Base-by-base conservation (phyloP, 2,113 vertebrate species). In the Poeciliopsis retropinna region DNA sequence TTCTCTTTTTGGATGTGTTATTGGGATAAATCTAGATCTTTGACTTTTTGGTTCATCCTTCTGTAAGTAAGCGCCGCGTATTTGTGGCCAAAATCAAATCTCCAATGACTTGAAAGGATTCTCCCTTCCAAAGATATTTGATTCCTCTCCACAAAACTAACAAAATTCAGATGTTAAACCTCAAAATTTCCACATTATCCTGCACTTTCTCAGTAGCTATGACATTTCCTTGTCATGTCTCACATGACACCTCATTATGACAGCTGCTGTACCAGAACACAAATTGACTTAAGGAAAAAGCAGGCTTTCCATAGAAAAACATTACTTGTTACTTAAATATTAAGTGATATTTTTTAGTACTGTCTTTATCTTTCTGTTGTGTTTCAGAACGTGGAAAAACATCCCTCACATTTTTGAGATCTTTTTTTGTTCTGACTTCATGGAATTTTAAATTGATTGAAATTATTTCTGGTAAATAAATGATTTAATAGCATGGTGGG, bases 381-480 rank as follows among this genome's bases (percentile, higher is more conserved):
- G 63, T 75, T 80, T 10, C 70, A 82, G 31, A 76, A 82, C 68
- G 32, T 74, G 37, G 82, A 73, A 75, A 31, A 85, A 71, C 75
- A 9, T 90, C 75, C 88, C 69, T 74, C 64, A 60, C 82, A 86
- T 89, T 70, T 91, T 89, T 89, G 77, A 81, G 78, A 83, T 76
- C 61, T 29, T 88, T 86, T 89, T 85, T 89, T 79, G 82, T 83
- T 89, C 77, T 79, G 71, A 92, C 90, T 92, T 91, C 85, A 87
- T 93, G 91, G 89, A 94, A 94, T 87, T 87, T 91, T 82, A 79
- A 80, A 94, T 93, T 75, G 83, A 94, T 89, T 90, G 73, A 88
- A 92, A 91, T 92, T 73, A 81, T 90, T 88, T 67, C 81, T 84
- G 84, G 88, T 91, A 73, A 87, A 89, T 84, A 93, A 93, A 93